Conservation (phyloP, 2,797 vertebrate species). For the Sebastes kiyomatsui region DNA sequence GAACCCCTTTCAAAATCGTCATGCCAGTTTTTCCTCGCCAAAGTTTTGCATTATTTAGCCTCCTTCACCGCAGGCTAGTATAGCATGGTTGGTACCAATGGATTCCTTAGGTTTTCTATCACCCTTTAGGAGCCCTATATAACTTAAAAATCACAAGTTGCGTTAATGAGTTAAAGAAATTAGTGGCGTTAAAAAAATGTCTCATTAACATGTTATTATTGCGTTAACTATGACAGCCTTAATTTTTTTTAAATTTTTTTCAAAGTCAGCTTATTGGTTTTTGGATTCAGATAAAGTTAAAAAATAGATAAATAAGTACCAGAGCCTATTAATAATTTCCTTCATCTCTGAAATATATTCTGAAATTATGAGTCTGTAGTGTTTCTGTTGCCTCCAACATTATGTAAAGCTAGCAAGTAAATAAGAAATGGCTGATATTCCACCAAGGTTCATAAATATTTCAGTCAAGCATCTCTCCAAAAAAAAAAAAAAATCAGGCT, state of each 20-base stretch:
- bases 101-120: too few species aligned
- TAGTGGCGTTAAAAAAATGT: too few species aligned
- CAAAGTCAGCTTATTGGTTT: background rate
- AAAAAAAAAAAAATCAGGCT: background rate
- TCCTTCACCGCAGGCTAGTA: too few species aligned
- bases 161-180: too few species aligned
- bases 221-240: too few species aligned
- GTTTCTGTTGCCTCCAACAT: background rate
- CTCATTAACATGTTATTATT: too few species aligned
- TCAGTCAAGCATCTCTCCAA: background rate
- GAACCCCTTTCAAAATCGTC: too few species aligned
- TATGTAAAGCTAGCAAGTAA: slow-evolving; percentile 6
- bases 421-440: slow-evolving; percentile 1
- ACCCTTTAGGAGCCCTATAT: too few species aligned
- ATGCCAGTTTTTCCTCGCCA: too few species aligned
- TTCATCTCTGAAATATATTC: background rate
- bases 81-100: too few species aligned
- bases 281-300: background rate
- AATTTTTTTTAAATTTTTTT: background rate
- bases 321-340: background rate
- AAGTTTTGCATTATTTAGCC: too few species aligned
- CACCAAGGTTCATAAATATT: slow-evolving; percentile 5
- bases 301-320: background rate
- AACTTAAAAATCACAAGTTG: too few species aligned
- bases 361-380: background rate